Evolutionary conservation across 2,797 vertebrate species (phyloP), one percentile per base, ranked within the genome.

Genomic region (Cetoscarus ocellatus): DNA sequence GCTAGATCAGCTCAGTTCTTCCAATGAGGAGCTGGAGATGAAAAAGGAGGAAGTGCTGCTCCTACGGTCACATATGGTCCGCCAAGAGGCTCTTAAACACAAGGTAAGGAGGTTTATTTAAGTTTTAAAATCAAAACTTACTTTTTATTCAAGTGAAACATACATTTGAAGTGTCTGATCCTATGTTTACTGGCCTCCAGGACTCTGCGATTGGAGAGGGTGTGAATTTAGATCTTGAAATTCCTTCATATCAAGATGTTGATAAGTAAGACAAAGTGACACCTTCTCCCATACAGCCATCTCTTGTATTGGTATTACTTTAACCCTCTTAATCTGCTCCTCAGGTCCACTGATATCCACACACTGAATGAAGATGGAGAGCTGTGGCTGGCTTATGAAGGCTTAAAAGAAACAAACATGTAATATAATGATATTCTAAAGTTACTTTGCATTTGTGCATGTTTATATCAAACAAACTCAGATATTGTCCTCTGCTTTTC

Each of bases 321-420:
- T 72, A 12, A 57, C 57, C 57, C 15, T 61, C 7, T 66, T 19
- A 18, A 70, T 8, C 9, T 68, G 42, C 9, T 73, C 10, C 40
- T 69, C 68, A 95, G 94, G 60, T 89, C 91, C 38, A 55, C 86
- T 51, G 94, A 97, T 73, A 94, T 97, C 27, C 95, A 96, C 5
- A 97, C 97, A 68, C 94, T 99, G 91, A 99, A 98, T 86, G 98
- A 99, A 86, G 96, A 96, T 85, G 97, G 97, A 75, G 98, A 99
- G 90, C 95, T 99, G 75, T 98, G 97, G 82, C 94, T 99, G 89
- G 97, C 96, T 0, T 99, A 99, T 70, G 96, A 98, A 83, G 97
- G 97, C 18, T 87, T 99, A 76, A 99, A 99, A 83, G 97, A 99
- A 92, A 97, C 96, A 15, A 99, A 99, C 82, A 97, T 96, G 98